These are phyloP conservation scores for Ellobium chinense DNA, from an alignment of 2,888 invertebrate genomes.

Conservation along the genomic window DNA sequence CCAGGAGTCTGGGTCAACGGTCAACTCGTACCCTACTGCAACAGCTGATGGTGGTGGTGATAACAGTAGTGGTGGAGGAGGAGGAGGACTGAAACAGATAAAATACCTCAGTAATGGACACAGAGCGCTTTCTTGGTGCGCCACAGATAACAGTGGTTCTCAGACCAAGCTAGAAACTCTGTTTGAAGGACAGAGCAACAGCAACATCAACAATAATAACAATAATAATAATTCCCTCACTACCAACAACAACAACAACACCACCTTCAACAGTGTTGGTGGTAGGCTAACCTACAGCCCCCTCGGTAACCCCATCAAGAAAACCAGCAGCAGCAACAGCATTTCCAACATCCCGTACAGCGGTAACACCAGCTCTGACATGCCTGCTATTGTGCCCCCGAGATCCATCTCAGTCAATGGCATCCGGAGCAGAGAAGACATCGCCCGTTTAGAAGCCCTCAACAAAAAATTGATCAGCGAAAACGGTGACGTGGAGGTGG, in stretches of 20 bases:
- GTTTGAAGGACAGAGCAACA: constrained; percentile 46
- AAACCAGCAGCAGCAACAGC: not conserved
- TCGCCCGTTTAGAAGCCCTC: not conserved
- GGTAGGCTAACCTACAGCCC: not conserved
- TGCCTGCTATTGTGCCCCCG: not conserved
- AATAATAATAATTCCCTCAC: not conserved
- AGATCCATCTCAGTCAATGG: not conserved
- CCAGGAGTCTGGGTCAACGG: constrained; percentile 23
- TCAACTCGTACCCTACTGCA: constrained; percentile 1
- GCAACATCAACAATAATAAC: not conserved
- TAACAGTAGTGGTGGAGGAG: not conserved
- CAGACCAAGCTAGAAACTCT: constrained; percentile 48
- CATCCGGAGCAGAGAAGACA: not conserved
- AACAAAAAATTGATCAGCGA: constrained; percentile 5
- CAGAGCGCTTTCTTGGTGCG: constrained; percentile 47
- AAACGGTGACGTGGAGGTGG: not conserved
- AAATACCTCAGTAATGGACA: constrained; percentile 5
- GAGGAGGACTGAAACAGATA: not conserved
- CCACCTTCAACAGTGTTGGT: not conserved
- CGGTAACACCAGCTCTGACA: constrained; percentile 15
- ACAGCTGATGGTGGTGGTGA: not conserved
- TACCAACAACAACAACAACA: constrained; percentile 12
- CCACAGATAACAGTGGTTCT: constrained; percentile 44
- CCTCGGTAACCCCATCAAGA: not conserved
- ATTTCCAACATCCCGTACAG: not conserved